phyloP scores from a whole-genome alignment of 1,140 invertebrate genomes.

The Luehdorfia chinensis region DNA sequence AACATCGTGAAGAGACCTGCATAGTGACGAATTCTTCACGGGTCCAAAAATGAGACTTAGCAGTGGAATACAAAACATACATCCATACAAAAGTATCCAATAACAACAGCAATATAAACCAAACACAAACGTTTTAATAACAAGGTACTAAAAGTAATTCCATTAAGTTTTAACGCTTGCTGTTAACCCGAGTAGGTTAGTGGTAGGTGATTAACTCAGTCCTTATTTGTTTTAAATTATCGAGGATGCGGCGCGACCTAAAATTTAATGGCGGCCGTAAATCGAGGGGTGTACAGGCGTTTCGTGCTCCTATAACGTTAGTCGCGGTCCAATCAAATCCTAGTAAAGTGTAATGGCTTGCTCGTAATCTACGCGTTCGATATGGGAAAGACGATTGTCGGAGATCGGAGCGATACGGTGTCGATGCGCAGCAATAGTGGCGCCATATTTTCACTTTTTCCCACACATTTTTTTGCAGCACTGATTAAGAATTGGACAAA shows the following conservation, averaged over 20 bases:
- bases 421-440: too few relatives aligned
- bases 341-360: constrained; percentile 61
- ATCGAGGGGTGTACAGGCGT: constrained; percentile 40
- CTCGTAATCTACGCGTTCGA: constrained; percentile 58
- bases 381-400: constrained; percentile 63
- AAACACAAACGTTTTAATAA: not conserved
- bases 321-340: constrained; percentile 58
- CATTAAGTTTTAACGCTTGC: constrained; percentile 5
- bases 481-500: too few relatives aligned
- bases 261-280: constrained; percentile 51
- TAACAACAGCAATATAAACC: not conserved
- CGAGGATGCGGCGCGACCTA: constrained; percentile 34
- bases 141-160: too few relatives aligned
- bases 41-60: too few relatives aligned
- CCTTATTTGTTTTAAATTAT: constrained; percentile 48
- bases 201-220: constrained; percentile 31
- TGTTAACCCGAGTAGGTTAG: not conserved
- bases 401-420: constrained; percentile 24
- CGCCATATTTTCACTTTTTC: too few relatives aligned
- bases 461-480: too few relatives aligned
- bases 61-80: too few relatives aligned
- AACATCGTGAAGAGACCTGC: too few relatives aligned
- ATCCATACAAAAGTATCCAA: too few relatives aligned
- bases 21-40: too few relatives aligned
- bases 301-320: constrained; percentile 62